Conservation (phyloP, 2,113 vertebrate genomes). For the Python bivittatus region DNA sequence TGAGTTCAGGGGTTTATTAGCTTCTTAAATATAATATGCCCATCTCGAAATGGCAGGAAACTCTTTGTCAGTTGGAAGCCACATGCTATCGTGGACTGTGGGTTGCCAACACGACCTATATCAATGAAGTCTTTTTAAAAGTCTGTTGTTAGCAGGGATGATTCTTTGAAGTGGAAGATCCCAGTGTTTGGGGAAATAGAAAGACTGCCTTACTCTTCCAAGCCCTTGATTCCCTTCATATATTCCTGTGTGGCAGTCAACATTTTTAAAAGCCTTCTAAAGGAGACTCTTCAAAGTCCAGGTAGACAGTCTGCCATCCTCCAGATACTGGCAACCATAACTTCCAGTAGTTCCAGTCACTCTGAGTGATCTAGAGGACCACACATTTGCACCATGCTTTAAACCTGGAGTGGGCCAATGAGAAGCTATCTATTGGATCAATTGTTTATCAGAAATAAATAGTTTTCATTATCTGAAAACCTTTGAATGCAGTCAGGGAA, state of each 20-base stretch:
- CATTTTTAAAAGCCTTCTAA: neutral
- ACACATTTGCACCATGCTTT: neutral
- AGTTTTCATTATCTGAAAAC: neutral
- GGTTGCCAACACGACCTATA: too few species aligned
- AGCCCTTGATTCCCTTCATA: neutral
- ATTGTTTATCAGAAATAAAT: neutral
- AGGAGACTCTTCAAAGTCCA: neutral
- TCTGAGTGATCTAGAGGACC: neutral
- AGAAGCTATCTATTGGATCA: neutral
- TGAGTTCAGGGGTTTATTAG: neutral
- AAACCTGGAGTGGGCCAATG: neutral
- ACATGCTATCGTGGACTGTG: too few species aligned
- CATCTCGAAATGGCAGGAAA: neutral
- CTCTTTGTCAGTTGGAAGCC: neutral
- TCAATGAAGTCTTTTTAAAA: too few species aligned
- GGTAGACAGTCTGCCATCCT: neutral
- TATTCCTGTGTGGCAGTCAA: neutral
- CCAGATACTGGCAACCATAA: neutral
- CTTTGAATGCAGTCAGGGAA: neutral
- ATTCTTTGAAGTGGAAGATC: neutral
- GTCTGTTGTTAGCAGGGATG: too few species aligned
- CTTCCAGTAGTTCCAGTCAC: neutral
- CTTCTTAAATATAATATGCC: neutral
- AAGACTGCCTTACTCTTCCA: neutral
- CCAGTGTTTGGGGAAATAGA: neutral